phyloP scores from a whole-genome alignment of 2,888 invertebrate species.

The Trichogramma evanescens region DNA sequence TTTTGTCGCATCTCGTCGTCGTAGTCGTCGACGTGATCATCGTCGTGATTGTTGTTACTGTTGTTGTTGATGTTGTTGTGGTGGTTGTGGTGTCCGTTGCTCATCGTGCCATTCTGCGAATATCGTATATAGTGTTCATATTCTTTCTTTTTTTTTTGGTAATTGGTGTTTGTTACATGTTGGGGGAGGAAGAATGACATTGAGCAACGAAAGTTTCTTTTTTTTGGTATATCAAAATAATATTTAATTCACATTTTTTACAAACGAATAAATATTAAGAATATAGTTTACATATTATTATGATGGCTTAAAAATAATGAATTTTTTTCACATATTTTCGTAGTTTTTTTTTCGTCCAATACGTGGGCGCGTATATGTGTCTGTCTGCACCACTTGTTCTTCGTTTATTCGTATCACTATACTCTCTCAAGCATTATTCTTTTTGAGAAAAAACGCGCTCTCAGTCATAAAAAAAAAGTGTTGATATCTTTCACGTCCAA shows the following conservation, averaged over 20 bases:
- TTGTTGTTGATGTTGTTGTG: no score
- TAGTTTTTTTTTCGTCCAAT: not conserved
- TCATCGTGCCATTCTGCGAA: no score
- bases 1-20: no score
- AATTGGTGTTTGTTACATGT: no score
- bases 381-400: constrained; percentile 11
- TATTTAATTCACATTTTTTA: constrained; percentile 16
- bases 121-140: no score
- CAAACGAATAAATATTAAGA: constrained; percentile 34
- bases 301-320: constrained; percentile 37
- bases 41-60: no score
- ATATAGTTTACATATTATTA: constrained; percentile 30
- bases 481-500: no score
- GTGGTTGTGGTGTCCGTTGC: no score
- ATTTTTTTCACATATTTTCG: constrained; percentile 26
- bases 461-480: not conserved
- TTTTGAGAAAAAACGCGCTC: not conserved
- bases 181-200: no score
- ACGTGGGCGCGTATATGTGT: constrained; percentile 16
- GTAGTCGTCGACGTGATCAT: no score
- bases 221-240: constrained; percentile 12
- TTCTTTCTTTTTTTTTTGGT: no score
- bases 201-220: not conserved
- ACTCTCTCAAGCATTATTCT: constrained; percentile 16
- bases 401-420: constrained; percentile 15